These are phyloP conservation scores for Desmophyllum pertusum DNA, from an alignment of 92 coral and sea anemone genomes.

Conservation along the genomic window DNA sequence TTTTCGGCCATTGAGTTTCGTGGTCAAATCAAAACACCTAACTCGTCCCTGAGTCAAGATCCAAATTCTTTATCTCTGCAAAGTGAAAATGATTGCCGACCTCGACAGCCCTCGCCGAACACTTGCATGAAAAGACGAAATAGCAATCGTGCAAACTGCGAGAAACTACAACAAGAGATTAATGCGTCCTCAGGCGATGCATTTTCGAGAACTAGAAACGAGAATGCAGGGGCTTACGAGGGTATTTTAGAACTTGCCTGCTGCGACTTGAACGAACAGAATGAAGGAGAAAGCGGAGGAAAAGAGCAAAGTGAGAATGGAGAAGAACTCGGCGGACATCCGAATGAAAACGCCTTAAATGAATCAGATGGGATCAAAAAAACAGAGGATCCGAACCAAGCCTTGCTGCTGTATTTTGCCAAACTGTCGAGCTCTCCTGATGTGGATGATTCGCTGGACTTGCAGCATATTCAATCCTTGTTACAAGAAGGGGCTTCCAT, in stretches of 20 bases:
- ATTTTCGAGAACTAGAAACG: conserved; percentile 9
- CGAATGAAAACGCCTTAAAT: neutral
- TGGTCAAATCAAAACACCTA: neutral
- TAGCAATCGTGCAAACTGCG: conserved; percentile 22
- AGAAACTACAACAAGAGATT: conserved; percentile 36
- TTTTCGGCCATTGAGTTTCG: conserved; percentile 23
- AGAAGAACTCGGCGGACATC: neutral
- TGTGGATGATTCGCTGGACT: conserved; percentile 60
- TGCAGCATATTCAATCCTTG: conserved; percentile 55
- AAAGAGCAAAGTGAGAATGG: neutral
- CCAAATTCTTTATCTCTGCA: neutral
- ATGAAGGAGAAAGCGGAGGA: neutral
- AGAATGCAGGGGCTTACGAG: neutral
- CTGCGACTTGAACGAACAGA: neutral
- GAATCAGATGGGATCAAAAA: conserved; percentile 8
- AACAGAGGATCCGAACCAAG: conserved; percentile 52
- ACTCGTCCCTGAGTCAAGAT: neutral
- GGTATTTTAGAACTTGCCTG: conserved; percentile 28
- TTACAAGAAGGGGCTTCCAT: conserved; percentile 61
- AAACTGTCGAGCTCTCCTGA: conserved; percentile 59
- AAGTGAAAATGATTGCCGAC: conserved; percentile 2
- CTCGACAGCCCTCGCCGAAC: conserved; percentile 10
- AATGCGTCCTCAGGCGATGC: neutral
- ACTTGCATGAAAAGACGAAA: conserved; percentile 24
- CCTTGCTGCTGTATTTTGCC: conserved; percentile 64